phyloP scores from a whole-genome alignment of 2,113 vertebrate species.

The Vulpes lagopus region DNA sequence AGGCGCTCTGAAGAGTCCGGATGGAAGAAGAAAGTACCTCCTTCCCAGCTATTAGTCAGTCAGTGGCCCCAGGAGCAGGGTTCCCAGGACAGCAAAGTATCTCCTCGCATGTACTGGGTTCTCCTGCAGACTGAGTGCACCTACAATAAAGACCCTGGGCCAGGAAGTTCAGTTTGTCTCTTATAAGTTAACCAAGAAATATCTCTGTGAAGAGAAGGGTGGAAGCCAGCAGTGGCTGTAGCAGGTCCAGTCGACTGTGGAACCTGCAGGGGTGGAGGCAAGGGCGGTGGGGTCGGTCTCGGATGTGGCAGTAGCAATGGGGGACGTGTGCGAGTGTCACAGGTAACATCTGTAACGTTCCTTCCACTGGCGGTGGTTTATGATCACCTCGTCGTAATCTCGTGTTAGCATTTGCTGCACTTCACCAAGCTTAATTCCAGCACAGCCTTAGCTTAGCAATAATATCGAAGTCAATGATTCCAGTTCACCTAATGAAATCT shows the following conservation, averaged over 20 bases:
- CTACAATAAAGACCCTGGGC: neutral
- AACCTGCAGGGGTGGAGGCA: neutral
- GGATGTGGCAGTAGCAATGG: neutral
- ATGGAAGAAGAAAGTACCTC: neutral
- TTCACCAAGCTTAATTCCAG: neutral
- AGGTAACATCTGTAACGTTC: neutral
- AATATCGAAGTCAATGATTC: neutral
- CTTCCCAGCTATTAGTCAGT: too few relatives aligned
- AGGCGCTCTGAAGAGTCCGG: neutral
- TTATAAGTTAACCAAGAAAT: neutral
- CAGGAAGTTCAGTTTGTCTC: neutral
- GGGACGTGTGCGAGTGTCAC: rapidly evolving
- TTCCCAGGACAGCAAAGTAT: neutral
- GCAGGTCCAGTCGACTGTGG: neutral
- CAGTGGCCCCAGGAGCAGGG: neutral
- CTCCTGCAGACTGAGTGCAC: neutral
- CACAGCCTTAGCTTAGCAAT: neutral
- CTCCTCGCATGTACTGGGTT: neutral
- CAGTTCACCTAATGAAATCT: neutral
- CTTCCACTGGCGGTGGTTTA: neutral
- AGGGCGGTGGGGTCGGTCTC: rapidly evolving
- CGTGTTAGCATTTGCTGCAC: rapidly evolving
- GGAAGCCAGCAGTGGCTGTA: neutral
- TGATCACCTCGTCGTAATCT: neutral
- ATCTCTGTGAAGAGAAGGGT: neutral